Evolutionary conservation across 2,113 vertebrate genomes (phyloP), one percentile per base, ranked within the genome.

Genomic region (Mastomys coucha): DNA sequence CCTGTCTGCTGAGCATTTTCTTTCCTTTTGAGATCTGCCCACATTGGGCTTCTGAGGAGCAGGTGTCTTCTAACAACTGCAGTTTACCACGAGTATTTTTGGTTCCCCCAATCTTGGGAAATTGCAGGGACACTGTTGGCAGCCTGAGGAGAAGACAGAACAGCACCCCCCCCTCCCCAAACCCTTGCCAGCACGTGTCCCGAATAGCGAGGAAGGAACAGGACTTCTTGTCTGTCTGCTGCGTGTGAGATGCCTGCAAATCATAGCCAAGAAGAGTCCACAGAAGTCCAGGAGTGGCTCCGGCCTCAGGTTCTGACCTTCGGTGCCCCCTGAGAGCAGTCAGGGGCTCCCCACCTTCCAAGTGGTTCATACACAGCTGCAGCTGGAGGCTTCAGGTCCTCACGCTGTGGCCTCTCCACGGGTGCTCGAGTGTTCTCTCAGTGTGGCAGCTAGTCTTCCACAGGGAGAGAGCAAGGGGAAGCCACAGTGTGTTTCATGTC

Each of bases 11-110:
- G 96, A 28, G 36, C 22, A 84, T 11, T 93, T 36, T 90, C 97
- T 98, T 97, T 96, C 98, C 98, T 90, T 98, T 96, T 97, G 36
- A 94, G 89, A 97, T 91, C 97, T 90, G 49, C 97, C 97, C 97
- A 90, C 13, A 97, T 91, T 80, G 95, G 97, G 96, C 96, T 89
- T 91, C 89, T 85, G 92, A 88, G 87, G 97, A 97, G 89, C 95
- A 45, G 97, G 97, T 97, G 98, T 93, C 97, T 97, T 89, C 97
- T 97, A 95, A 98, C 94, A 89, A 96, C 96, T 96, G 67, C 85
- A 93, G 2, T 89, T 56, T 92, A 88, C 90, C 89, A 5, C 42
- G 93, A 76, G 73, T 93, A 97, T 97, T 56, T 95, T 17, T 91
- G 90, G 95, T 89, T 89, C 28, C 19, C 60, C 91, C 93, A 42